A percentile compares a stretch with the other conserved stretches of the same genome.
These are phyloP conservation scores for Penaeus monodon DNA, from an alignment of 2,888 invertebrate genomes.

Conservation along the genomic window DNA sequence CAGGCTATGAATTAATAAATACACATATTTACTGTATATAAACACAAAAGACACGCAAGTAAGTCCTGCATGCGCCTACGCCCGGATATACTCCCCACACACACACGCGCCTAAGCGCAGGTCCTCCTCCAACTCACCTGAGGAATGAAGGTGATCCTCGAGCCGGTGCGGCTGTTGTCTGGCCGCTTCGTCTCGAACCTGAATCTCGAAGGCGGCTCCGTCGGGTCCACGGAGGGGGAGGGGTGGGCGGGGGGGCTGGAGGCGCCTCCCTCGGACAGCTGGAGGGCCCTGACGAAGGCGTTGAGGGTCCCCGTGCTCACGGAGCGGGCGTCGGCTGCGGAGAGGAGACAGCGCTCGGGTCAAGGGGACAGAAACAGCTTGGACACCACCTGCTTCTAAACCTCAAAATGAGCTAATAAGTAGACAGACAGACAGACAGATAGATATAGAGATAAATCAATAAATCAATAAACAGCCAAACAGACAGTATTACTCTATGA, in stretches of 20 bases:
- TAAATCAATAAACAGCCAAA: no score
- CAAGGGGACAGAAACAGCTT: neutral
- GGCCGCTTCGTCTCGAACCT: conserved; percentile 39
- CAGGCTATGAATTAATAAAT: no score
- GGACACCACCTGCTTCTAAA: no score
- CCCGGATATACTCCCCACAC: no score
- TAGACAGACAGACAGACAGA: neutral
- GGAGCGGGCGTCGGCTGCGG: conserved; percentile 46
- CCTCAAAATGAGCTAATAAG: no score
- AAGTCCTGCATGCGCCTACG: no score
- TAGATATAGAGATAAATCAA: neutral
- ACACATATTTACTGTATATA: no score
- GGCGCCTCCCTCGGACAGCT: conserved; percentile 32
- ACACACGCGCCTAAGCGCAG: no score
- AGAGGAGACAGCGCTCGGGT: neutral
- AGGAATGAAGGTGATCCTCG: conserved; percentile 52
- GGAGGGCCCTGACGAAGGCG: conserved; percentile 54
- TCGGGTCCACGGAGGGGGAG: neutral
- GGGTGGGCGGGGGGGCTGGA: neutral
- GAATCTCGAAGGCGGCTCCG: conserved; percentile 39
- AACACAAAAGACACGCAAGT: no score
- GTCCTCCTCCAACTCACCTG: conserved; percentile 11
- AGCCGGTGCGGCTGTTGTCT: conserved; percentile 17
- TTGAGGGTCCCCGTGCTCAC: conserved; percentile 53
- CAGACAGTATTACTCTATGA: no score